Conservation (phyloP, 2,113 vertebrate species). For the Corvus cornix region DNA sequence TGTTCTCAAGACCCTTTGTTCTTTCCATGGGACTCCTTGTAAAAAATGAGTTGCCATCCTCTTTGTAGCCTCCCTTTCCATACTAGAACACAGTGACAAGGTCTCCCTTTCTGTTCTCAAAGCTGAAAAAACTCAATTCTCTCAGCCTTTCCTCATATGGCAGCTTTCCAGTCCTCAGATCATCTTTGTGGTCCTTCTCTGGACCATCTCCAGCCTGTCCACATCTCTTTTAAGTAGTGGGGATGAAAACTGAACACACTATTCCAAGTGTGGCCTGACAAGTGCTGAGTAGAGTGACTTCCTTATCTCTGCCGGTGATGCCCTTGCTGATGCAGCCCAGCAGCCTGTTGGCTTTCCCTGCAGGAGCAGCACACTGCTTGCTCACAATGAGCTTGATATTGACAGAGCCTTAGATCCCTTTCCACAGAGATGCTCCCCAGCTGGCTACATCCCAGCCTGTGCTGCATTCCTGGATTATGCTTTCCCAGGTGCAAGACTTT, state of each 20-base stretch:
- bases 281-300: background rate
- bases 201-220: background rate
- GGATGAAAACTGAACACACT: background rate
- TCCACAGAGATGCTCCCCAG: background rate
- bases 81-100: background rate
- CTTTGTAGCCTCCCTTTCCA: background rate
- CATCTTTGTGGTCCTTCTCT: background rate
- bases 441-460: background rate
- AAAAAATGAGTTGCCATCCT: background rate
- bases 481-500: background rate
- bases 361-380: background rate
- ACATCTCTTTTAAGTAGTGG: background rate
- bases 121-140: background rate
- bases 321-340: background rate
- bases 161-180: background rate
- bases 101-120: background rate
- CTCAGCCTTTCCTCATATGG: background rate
- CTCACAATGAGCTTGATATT: accelerated
- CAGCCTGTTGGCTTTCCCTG: background rate
- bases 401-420: background rate
- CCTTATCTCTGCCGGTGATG: background rate
- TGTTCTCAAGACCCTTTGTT: accelerated
- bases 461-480: background rate
- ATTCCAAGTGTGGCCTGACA: background rate
- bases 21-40: background rate